phyloP scores from a whole-genome alignment of 1,140 invertebrate genomes.

The Drosophila mauritiana region DNA sequence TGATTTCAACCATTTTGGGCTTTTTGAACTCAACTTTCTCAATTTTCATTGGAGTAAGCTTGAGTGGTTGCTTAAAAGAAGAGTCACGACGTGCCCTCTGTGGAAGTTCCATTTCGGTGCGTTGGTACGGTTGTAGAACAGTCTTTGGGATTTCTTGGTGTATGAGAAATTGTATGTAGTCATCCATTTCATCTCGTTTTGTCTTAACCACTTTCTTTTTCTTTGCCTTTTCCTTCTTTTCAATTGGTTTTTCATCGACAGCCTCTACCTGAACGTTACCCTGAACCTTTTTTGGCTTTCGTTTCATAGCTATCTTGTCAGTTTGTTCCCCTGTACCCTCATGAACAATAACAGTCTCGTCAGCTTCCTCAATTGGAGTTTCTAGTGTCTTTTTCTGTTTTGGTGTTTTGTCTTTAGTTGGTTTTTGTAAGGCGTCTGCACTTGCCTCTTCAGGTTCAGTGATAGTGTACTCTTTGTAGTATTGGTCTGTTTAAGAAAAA shows the following conservation, averaged over 20 bases:
- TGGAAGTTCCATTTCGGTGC: constrained; percentile 69
- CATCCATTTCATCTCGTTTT: constrained; percentile 79
- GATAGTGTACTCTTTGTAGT: constrained; percentile 84
- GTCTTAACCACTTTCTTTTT: constrained; percentile 71
- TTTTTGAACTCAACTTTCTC: constrained; percentile 71
- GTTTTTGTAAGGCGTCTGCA: constrained; percentile 82
- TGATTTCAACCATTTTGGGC: constrained; percentile 70
- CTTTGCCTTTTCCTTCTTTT: constrained; percentile 67
- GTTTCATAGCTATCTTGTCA: constrained; percentile 61
- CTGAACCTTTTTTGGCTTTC: constrained; percentile 59
- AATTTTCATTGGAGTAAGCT: constrained; percentile 75
- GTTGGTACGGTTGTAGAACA: constrained; percentile 74
- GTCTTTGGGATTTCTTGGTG: constrained; percentile 84
- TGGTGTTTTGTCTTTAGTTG: constrained; percentile 65
- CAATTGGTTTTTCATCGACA: constrained; percentile 22
- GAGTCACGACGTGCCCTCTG: constrained; percentile 77
- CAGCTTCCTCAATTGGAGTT: constrained; percentile 59
- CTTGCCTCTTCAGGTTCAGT: constrained; percentile 83
- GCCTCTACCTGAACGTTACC: constrained; percentile 55
- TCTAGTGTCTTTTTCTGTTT: constrained; percentile 69
- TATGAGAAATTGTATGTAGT: constrained; percentile 82
- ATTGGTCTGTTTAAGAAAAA: constrained; percentile 83
- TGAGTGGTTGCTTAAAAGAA: constrained; percentile 67
- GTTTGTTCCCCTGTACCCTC: constrained; percentile 60
- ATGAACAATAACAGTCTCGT: constrained; percentile 41